A percentile compares a stretch with the other conserved stretches of the same genome.
Evolutionary conservation across 2,113 vertebrate species (phyloP).

Genomic region (Phycodurus eques): DNA sequence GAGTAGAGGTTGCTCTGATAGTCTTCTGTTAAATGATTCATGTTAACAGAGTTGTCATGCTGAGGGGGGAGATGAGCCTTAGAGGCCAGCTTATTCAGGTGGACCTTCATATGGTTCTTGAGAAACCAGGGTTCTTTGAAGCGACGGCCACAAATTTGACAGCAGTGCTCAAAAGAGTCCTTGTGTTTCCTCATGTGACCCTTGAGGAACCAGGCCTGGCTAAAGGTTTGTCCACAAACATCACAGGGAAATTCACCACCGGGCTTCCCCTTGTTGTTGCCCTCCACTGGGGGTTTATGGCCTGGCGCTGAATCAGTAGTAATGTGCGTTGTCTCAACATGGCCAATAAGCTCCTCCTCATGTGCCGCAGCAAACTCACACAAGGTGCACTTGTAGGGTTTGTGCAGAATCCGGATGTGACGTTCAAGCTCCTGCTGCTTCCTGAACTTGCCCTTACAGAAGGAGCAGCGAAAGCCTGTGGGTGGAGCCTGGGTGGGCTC

Average conservation of each 20-base stretch:
- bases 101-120: slow-evolving; percentile 99
- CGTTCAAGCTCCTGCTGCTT: slow-evolving; percentile 95
- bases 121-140: slow-evolving; percentile 99
- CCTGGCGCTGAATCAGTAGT: slow-evolving; percentile 86
- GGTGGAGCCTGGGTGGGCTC: slow-evolving; percentile 74
- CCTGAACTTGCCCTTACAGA: slow-evolving; percentile 98
- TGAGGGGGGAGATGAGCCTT: slow-evolving; percentile 80
- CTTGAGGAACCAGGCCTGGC: slow-evolving; percentile 98
- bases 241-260: slow-evolving; percentile 92
- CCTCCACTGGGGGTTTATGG: slow-evolving; percentile 70
- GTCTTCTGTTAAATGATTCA: slow-evolving; percentile 83
- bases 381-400: slow-evolving; percentile 97
- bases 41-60: slow-evolving; percentile 61
- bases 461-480: slow-evolving; percentile 91
- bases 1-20: slow-evolving; percentile 89
- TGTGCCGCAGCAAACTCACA: slow-evolving; percentile 95
- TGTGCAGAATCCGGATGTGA: slow-evolving; percentile 96
- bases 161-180: slow-evolving; percentile 97
- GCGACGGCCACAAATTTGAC: slow-evolving; percentile 94
- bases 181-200: slow-evolving; percentile 99
- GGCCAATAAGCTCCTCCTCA: slow-evolving; percentile 94
- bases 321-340: slow-evolving; percentile 94
- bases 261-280: slow-evolving; percentile 80
- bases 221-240: slow-evolving; percentile 95
- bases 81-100: slow-evolving; percentile 93